Percentiles rank a stretch among this genome's conserved stretches.
phyloP scores from a whole-genome alignment of 2,113 vertebrate genomes.

The Pollachius pollachius region DNA sequence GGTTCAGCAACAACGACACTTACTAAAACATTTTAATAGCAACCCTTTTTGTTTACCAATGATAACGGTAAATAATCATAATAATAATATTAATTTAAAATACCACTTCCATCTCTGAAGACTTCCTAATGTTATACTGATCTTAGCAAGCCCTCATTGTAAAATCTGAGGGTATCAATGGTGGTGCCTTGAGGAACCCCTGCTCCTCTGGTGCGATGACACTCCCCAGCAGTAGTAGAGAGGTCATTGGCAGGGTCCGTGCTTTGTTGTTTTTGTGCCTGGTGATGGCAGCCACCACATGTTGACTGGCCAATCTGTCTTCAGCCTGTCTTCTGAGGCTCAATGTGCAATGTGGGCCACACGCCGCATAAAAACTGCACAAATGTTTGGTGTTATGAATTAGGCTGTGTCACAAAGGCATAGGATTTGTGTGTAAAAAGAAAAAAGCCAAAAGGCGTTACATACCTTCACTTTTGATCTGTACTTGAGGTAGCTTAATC shows the following conservation, averaged over 20 bases:
- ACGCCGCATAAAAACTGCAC: conserved; percentile 87
- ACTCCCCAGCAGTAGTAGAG: conserved; percentile 23
- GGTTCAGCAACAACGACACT: no score
- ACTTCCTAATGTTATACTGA: conserved; percentile 48
- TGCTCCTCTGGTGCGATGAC: conserved; percentile 8
- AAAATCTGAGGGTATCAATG: conserved; percentile 20
- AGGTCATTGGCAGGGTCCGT: conserved; percentile 30
- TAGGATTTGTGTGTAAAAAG: no score
- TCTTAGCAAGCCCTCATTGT: conserved; percentile 33
- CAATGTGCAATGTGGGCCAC: conserved; percentile 89
- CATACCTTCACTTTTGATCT: conserved; percentile 93
- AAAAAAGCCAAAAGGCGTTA: not conserved
- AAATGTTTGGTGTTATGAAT: no score
- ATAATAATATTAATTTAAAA: not conserved
- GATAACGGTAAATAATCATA: not conserved
- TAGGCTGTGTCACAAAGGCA: no score
- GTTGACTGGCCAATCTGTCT: not conserved
- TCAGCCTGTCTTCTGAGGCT: conserved; percentile 86
- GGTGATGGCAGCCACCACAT: conserved; percentile 20
- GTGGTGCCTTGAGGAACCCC: conserved; percentile 25
- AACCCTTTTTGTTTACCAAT: no score
- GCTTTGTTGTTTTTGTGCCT: conserved; percentile 26
- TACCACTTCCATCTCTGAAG: conserved; percentile 22
- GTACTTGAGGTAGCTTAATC: conserved; percentile 91
- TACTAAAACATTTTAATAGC: no score